A percentile compares a stretch with the other conserved stretches of the same genome.
Evolutionary conservation across 2,888 invertebrate genomes (phyloP).

Genomic region (Choreutis nemorana): DNA sequence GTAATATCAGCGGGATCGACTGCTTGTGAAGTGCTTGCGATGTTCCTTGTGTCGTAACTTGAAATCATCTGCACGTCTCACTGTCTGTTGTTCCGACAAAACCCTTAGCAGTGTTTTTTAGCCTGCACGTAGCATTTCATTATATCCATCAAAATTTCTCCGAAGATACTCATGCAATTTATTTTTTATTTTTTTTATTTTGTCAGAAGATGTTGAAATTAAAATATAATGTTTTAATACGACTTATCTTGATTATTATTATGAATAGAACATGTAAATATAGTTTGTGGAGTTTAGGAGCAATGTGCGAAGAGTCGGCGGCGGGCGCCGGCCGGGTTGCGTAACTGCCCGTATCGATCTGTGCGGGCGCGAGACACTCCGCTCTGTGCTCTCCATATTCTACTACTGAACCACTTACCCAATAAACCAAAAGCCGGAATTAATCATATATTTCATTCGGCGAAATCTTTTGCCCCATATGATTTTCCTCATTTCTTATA

Average conservation of each 20-base stretch:
- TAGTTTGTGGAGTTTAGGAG: slow-evolving; percentile 16
- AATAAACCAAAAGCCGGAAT: background rate
- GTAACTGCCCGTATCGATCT: slow-evolving; percentile 61
- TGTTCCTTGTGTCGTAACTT: slow-evolving; percentile 19
- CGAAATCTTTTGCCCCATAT: too few relatives aligned
- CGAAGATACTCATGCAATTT: slow-evolving; percentile 7
- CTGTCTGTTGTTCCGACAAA: slow-evolving; percentile 31
- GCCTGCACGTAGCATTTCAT: slow-evolving; percentile 7
- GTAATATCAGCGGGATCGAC: slow-evolving; percentile 18
- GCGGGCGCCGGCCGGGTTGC: slow-evolving; percentile 50
- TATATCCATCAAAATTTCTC: slow-evolving; percentile 10
- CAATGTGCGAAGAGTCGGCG: slow-evolving; percentile 20
- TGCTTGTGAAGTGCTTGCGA: slow-evolving; percentile 35
- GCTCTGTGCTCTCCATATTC: slow-evolving; percentile 30
- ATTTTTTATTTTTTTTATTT: slow-evolving; percentile 7
- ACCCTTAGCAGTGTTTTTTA: slow-evolving; percentile 2
- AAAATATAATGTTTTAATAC: slow-evolving; percentile 12
- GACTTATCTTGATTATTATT: slow-evolving; percentile 5
- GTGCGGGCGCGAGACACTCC: slow-evolving; percentile 40
- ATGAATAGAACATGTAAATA: too few relatives aligned
- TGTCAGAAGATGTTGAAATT: slow-evolving; percentile 10
- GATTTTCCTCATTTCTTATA: too few relatives aligned
- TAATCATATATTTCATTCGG: background rate
- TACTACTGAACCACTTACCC: slow-evolving; percentile 23
- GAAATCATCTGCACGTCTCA: slow-evolving; percentile 30